Base-by-base conservation (phyloP, 1,140 invertebrate genomes). In the Drosophila tani region DNA sequence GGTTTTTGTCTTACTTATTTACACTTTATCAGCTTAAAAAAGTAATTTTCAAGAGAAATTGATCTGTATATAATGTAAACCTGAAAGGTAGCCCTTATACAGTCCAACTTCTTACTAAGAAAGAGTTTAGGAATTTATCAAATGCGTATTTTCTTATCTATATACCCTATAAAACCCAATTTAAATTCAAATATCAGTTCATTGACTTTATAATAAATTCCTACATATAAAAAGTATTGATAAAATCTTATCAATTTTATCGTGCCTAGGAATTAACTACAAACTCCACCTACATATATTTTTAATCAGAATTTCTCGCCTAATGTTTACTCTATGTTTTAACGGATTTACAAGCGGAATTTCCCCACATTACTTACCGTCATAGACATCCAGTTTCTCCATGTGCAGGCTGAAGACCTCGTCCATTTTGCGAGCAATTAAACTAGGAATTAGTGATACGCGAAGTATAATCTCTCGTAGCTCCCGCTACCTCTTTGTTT, bases 401-500 rank as follows among this genome's bases (percentile, higher is more conserved):
- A 91, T 91, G 70, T 91, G 86, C 43, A 91, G 56, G 55, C 87
- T 86, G 51, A 91, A 91, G 45, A 91, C 86, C 43, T 91, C 86
- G 62, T 91, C 86, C 86, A 91, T 91, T 81, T 86, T 86, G 15
- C n/a, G 32, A 29, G 45, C 67, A 57, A 62, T 78, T 29, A 57
- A 57, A 45, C 27, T 56, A 76, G 66, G 55, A 65, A 76, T 70
- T 68, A 85, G 64, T 68, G 63, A 58, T 40, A 59, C 60, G 17
- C 43, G 55, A 82, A 75, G 29, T 53, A 55, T 32, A 43, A 59
- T 35, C 9, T 35, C 9, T 62, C 35, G 9, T 64, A 67, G 29
- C 50, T 24, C 21, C 21, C 21, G 62, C 17, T 35, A 43, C 21
- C 7, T 47, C 17, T 38, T 65, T 27, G 32, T 35, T 40, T 32